These are phyloP conservation scores for Campoplex capitator DNA, from an alignment of 2,888 invertebrate genomes.

Conservation along the genomic window DNA sequence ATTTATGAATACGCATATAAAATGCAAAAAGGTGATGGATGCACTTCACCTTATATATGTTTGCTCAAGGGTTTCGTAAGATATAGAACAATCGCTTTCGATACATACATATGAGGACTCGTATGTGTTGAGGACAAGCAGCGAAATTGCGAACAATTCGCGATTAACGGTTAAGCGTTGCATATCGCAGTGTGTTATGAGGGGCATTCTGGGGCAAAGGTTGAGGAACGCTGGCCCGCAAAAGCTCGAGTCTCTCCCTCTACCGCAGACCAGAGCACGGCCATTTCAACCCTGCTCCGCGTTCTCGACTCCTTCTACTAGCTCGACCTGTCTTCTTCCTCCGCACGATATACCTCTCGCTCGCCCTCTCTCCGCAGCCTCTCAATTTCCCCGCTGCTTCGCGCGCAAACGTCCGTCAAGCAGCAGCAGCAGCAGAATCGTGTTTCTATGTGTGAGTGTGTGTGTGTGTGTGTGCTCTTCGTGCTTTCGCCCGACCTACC, in stretches of 20 bases:
- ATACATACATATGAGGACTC: not conserved
- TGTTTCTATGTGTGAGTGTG: too few species aligned
- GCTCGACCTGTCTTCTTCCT: constrained; percentile 54
- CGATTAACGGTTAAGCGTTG: constrained; percentile 79
- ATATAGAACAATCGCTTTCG: not conserved
- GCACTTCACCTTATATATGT: constrained; percentile 8
- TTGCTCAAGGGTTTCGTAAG: not conserved
- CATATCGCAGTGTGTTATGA: constrained; percentile 76
- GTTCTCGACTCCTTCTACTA: constrained; percentile 48
- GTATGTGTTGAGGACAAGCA: constrained; percentile 59
- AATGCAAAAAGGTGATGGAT: not conserved
- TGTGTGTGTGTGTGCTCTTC: constrained; percentile 69
- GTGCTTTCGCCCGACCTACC: constrained; percentile 83
- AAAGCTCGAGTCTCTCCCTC: constrained; percentile 68
- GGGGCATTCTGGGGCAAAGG: constrained; percentile 83
- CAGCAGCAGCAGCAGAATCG: not conserved
- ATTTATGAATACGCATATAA: not conserved
- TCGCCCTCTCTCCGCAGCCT: constrained; percentile 52
- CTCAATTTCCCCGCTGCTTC: constrained; percentile 58
- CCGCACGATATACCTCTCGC: constrained; percentile 7
- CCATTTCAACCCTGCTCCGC: constrained; percentile 49
- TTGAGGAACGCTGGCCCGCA: constrained; percentile 82
- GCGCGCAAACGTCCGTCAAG: constrained; percentile 71
- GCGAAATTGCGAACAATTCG: constrained; percentile 75
- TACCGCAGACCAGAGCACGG: constrained; percentile 8